Conservation (phyloP, 2,888 invertebrate species). For the Tridacna crocea region DNA sequence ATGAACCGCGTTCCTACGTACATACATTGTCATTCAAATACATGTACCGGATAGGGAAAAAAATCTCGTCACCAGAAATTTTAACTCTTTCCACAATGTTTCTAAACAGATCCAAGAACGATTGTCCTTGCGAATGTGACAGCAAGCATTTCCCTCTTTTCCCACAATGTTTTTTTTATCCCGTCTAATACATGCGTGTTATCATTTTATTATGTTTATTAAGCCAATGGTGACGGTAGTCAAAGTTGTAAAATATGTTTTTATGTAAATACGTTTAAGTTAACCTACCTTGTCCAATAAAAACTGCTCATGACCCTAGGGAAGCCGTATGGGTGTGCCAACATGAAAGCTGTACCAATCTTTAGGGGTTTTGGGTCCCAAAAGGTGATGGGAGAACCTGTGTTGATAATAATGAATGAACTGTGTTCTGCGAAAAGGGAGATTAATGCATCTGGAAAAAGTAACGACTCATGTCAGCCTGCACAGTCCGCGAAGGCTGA, state of each 20-base stretch:
- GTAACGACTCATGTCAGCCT: neutral
- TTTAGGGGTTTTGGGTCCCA: constrained; percentile 73
- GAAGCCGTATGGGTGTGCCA: constrained; percentile 87
- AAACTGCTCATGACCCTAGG: constrained; percentile 95
- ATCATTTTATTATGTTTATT: too few relatives aligned
- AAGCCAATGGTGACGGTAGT: too few relatives aligned
- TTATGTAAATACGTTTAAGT: too few relatives aligned
- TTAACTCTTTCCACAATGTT: neutral
- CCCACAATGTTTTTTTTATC: too few relatives aligned
- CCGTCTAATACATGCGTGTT: too few relatives aligned
- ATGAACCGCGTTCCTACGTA: too few relatives aligned
- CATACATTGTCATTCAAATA: neutral
- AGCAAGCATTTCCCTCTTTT: too few relatives aligned
- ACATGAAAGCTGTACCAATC: constrained; percentile 92
- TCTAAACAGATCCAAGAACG: neutral
- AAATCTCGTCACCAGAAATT: neutral
- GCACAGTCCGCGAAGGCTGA: neutral
- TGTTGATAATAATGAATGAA: neutral
- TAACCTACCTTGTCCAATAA: constrained; percentile 61
- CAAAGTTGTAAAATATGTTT: too few relatives aligned
- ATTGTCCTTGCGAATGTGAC: too few relatives aligned
- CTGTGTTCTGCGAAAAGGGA: too few relatives aligned
- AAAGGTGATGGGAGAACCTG: constrained; percentile 66
- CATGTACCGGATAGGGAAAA: neutral
- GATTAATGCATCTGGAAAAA: too few relatives aligned